Conservation (phyloP, 2,113 vertebrate species). For the Thamnophis sirtalis region DNA sequence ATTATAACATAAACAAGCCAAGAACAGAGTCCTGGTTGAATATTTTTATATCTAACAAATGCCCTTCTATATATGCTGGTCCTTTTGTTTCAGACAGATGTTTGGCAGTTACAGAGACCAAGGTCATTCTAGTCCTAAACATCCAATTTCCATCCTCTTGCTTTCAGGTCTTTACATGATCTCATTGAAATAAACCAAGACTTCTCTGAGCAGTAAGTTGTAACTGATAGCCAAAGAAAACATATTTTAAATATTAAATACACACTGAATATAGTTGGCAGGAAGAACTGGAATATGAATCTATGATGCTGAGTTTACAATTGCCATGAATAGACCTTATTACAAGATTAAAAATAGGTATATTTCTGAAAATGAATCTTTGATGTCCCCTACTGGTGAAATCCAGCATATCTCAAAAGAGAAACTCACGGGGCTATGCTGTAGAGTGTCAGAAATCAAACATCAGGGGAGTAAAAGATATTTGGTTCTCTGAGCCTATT, state of each 20-base stretch:
- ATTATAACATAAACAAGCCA: background rate
- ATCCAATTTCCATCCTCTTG: background rate
- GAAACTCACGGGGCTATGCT: background rate
- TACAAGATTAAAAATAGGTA: background rate
- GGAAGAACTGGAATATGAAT: background rate
- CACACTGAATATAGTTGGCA: background rate
- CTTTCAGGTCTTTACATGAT: background rate
- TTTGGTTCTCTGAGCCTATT: background rate
- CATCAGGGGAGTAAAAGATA: background rate
- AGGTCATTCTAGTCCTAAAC: background rate
- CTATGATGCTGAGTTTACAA: background rate
- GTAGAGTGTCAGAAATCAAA: background rate
- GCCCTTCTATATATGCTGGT: background rate
- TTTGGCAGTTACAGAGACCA: background rate
- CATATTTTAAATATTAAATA: constrained; percentile 23
- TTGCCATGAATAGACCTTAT: background rate
- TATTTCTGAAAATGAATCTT: constrained; percentile 44
- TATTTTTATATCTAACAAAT: background rate
- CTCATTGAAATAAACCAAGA: constrained; percentile 3
- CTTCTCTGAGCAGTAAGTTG: background rate
- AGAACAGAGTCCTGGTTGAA: background rate
- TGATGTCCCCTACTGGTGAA: constrained; percentile 58
- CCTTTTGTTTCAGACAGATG: background rate
- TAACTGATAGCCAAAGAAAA: constrained; percentile 6
- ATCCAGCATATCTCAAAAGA: background rate